Conservation (phyloP, 2,888 invertebrate species). For the Cantharis flavilabris region DNA sequence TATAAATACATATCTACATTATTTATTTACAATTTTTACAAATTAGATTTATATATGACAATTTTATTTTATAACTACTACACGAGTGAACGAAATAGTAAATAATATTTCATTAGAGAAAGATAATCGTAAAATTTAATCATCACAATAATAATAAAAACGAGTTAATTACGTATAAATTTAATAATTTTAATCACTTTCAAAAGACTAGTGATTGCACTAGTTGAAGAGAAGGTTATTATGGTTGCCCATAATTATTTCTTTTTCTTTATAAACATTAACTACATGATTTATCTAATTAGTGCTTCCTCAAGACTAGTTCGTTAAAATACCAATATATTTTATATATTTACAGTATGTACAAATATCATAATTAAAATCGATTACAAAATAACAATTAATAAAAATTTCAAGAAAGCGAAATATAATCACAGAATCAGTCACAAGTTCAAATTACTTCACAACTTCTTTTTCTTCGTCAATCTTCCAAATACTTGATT, state of each 20-base stretch:
- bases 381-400: background rate
- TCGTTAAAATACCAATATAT: background rate
- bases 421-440: slow-evolving; percentile 13
- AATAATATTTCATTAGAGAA: background rate
- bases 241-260: background rate
- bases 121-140: background rate
- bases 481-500: background rate
- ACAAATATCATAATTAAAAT: background rate
- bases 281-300: background rate
- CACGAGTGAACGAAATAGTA: background rate
- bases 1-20: background rate
- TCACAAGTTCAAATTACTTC: background rate
- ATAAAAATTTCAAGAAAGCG: background rate
- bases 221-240: background rate
- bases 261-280: background rate
- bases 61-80: background rate
- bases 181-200: background rate
- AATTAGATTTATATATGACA: background rate
- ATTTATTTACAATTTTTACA: background rate
- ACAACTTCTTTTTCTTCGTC: slow-evolving; percentile 13
- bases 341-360: background rate
- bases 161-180: background rate
- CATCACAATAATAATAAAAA: background rate
- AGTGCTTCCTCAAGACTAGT: background rate
- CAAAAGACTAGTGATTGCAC: background rate